Percentiles rank a stretch among this genome's conserved stretches.
These are phyloP conservation scores for Gavialis gangeticus DNA, from an alignment of 2,113 vertebrate species.

Conservation along the genomic window DNA sequence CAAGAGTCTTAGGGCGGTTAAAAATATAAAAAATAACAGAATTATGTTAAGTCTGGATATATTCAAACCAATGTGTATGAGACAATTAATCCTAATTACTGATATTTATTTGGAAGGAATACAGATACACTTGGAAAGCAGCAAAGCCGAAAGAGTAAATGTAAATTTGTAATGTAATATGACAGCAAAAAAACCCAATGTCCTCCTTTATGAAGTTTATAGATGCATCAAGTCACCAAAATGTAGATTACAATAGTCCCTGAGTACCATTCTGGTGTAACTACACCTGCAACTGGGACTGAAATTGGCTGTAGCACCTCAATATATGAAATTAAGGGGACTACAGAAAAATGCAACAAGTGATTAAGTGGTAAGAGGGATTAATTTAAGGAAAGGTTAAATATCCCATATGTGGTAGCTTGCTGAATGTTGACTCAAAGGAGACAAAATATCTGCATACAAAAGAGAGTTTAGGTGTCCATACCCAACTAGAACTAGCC, in stretches of 20 bases:
- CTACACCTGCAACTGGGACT: background rate
- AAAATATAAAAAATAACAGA: slow-evolving; percentile 11
- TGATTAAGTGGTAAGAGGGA: background rate
- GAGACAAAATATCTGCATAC: background rate
- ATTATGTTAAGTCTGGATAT: background rate
- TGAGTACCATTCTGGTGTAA: background rate
- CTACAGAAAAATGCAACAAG: background rate
- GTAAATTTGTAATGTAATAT: background rate
- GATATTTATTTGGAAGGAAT: slow-evolving; percentile 27
- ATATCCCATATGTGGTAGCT: background rate
- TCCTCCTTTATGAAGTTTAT: background rate
- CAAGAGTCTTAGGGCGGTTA: slow-evolving; percentile 2
- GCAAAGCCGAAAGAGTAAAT: slow-evolving; percentile 14
- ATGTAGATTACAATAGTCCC: background rate
- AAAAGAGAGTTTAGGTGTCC: background rate
- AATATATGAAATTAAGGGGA: background rate
- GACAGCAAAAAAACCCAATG: slow-evolving; percentile 10
- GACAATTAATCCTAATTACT: slow-evolving; percentile 28
- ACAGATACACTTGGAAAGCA: slow-evolving; percentile 13
- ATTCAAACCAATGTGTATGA: background rate
- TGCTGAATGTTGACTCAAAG: background rate
- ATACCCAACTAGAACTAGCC: background rate
- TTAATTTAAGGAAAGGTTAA: slow-evolving; percentile 5
- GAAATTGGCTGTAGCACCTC: slow-evolving; percentile 9
- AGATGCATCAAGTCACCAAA: background rate